Evolutionary conservation across 2,797 vertebrate species (phyloP).

Genomic region (Neosalanx taihuensis): DNA sequence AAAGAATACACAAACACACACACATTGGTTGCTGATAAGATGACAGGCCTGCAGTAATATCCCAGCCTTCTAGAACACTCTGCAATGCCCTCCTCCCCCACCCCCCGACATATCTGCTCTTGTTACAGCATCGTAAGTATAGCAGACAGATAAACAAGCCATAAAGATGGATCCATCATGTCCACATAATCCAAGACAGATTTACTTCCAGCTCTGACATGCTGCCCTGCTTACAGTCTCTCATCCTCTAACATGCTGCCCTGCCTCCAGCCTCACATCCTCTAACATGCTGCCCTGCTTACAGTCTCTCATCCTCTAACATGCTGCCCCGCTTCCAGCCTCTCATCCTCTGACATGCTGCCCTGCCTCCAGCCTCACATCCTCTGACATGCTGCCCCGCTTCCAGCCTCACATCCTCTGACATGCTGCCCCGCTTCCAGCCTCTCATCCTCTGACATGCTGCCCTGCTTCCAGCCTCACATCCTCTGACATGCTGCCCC

Average conservation of each 20-base stretch:
- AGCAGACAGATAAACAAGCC: conserved; percentile 56
- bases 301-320: too few relatives aligned
- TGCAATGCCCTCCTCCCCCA: conserved; percentile 12
- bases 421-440: conserved; percentile 10
- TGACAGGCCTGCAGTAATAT: conserved; percentile 5
- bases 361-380: too few relatives aligned
- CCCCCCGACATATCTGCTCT: conserved; percentile 19
- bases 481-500: too few relatives aligned
- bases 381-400: too few relatives aligned
- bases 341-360: too few relatives aligned
- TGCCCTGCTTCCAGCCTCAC: conserved; percentile 30
- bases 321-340: too few relatives aligned
- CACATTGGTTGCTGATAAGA: background rate
- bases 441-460: conserved; percentile 48
- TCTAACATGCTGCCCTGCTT: too few relatives aligned
- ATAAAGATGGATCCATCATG: conserved; percentile 71
- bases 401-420: too few relatives aligned
- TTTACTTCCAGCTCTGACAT: conserved; percentile 39
- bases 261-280: too few relatives aligned
- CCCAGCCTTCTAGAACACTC: conserved; percentile 4
- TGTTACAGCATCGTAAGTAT: conserved; percentile 65
- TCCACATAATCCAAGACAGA: conserved; percentile 57
- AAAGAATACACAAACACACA: background rate
- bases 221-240: background rate
- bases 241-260: too few relatives aligned